Evolutionary conservation across 2,888 invertebrate genomes (phyloP).

Genomic region (Sussaba pulchella): DNA sequence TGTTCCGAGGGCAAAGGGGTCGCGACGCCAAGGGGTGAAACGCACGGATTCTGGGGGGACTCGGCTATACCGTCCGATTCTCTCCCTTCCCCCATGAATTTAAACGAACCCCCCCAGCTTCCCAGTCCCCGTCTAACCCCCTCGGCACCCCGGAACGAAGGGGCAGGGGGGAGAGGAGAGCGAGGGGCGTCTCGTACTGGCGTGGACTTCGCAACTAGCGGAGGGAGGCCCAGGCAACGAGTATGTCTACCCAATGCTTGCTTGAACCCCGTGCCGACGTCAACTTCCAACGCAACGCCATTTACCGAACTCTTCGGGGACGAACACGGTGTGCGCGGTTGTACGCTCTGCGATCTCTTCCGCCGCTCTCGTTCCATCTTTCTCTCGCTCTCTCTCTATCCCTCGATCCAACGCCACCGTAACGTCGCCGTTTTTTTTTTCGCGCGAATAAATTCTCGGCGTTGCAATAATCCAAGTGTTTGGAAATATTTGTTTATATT

Average conservation of each 20-base stretch:
- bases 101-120: too few relatives aligned
- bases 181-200: conserved; percentile 76
- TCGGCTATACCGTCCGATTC: too few relatives aligned
- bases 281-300: conserved; percentile 67
- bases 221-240: conserved; percentile 65
- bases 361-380: conserved; percentile 12
- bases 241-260: conserved; percentile 77
- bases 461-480: background rate
- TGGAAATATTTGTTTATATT: background rate
- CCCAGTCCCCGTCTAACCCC: too few relatives aligned
- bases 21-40: conserved; percentile 21
- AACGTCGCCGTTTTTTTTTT: conserved; percentile 10
- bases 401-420: background rate
- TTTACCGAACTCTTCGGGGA: conserved; percentile 63
- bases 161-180: conserved; percentile 47
- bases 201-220: conserved; percentile 67
- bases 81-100: conserved; percentile 18
- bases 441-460: conserved; percentile 16
- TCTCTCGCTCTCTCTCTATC: conserved; percentile 19
- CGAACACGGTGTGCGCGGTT: conserved; percentile 60
- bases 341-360: conserved; percentile 57
- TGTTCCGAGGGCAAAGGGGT: conserved; percentile 56
- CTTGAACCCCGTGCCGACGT: conserved; percentile 74
- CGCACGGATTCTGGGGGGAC: conserved; percentile 16
- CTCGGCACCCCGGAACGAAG: background rate